Percentiles rank a stretch among this genome's conserved stretches.
Evolutionary conservation across 2,888 invertebrate genomes (phyloP).

Genomic region (Strigamia crassipes): DNA sequence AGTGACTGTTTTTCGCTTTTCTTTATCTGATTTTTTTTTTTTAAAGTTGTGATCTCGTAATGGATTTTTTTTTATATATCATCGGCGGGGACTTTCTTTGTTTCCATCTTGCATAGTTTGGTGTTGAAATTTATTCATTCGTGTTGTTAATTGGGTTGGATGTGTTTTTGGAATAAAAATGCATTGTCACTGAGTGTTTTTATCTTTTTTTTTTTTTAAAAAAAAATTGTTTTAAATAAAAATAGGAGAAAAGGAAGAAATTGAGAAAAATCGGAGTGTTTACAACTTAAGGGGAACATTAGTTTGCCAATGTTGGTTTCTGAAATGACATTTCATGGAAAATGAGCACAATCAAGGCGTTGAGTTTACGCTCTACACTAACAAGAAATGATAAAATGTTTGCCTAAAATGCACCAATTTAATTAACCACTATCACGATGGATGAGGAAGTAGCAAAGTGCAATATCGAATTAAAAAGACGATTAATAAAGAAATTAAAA

Average conservation of each 20-base stretch:
- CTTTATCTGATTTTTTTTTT: not conserved
- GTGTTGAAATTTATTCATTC: constrained; percentile 12
- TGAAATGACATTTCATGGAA: constrained; percentile 31
- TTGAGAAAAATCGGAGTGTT: constrained; percentile 4
- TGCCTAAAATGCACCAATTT: constrained; percentile 28
- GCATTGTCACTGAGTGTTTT: not conserved
- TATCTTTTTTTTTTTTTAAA: not conserved
- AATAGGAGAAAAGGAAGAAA: not conserved
- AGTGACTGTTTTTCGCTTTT: not conserved
- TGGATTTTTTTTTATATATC: not conserved
- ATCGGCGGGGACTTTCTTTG: not conserved
- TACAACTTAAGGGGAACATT: constrained; percentile 25
- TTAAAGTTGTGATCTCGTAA: not conserved
- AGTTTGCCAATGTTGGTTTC: constrained; percentile 40
- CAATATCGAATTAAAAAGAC: not conserved
- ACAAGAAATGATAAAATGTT: constrained; percentile 26
- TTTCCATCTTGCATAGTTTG: not conserved
- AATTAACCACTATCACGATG: constrained; percentile 37
- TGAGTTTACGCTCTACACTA: not conserved
- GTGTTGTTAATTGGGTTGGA: constrained; percentile 7
- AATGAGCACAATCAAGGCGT: constrained; percentile 28
- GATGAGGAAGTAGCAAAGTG: not conserved
- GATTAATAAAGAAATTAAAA: no score
- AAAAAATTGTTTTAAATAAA: not conserved
- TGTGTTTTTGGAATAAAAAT: not conserved